Evolutionary conservation across 2,888 invertebrate species (phyloP).

Genomic region (Lydus trimaculatus): DNA sequence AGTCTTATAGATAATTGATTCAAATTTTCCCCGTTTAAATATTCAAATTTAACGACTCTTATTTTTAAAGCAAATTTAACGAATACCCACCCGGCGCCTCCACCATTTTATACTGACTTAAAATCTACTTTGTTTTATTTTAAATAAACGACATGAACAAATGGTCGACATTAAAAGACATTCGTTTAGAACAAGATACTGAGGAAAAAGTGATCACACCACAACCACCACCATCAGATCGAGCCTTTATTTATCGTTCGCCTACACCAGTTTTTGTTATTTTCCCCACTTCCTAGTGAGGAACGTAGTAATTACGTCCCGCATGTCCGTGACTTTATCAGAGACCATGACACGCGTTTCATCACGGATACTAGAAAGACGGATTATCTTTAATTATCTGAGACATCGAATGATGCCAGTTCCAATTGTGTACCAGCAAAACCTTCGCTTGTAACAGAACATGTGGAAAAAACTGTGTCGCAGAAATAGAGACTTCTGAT

Average conservation of each 20-base stretch:
- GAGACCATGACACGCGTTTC: conserved; percentile 52
- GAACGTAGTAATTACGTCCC: conserved; percentile 47
- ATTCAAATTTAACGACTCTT: too few species aligned
- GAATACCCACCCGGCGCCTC: not conserved
- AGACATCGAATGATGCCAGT: conserved; percentile 53
- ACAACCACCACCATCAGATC: not conserved
- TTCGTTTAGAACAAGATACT: not conserved
- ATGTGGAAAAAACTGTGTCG: conserved; percentile 24
- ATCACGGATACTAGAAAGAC: conserved; percentile 54
- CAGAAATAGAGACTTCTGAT: conserved; percentile 36
- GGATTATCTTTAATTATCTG: conserved; percentile 59
- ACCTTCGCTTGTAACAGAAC: conserved; percentile 11
- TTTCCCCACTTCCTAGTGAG: not conserved
- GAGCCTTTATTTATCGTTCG: not conserved
- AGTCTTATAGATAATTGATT: not conserved
- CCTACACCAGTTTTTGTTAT: not conserved
- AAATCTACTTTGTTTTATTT: too few species aligned
- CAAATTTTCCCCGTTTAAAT: too few species aligned
- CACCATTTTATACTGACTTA: not conserved
- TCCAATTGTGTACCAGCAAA: conserved; percentile 44
- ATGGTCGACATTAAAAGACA: not conserved
- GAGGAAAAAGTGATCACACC: not conserved
- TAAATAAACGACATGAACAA: not conserved
- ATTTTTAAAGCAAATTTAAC: not conserved
- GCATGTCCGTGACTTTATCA: conserved; percentile 54